Evolutionary conservation across 2,888 invertebrate species (phyloP).

Genomic region (Odontomyia ornata): DNA sequence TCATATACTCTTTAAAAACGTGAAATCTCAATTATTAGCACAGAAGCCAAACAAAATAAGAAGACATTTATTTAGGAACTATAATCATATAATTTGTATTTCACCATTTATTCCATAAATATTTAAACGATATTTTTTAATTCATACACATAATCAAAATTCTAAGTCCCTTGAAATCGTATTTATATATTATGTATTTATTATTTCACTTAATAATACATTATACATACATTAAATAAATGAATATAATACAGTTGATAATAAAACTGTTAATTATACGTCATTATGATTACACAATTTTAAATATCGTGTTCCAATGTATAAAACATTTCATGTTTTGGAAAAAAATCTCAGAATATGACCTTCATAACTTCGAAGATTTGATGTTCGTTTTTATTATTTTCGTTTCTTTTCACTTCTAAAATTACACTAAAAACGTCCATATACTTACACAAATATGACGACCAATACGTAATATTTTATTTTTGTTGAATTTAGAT

Average conservation of each 20-base stretch:
- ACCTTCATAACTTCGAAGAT: background rate
- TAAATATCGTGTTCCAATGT: background rate
- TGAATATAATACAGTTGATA: background rate
- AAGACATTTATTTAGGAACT: background rate
- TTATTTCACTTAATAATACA: slow-evolving; percentile 17
- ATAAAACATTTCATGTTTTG: slow-evolving; percentile 1
- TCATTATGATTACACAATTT: slow-evolving; percentile 1
- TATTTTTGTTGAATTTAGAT: background rate
- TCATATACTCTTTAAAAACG: no score
- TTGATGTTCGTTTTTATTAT: background rate
- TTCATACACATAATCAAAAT: slow-evolving; percentile 15
- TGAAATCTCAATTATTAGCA: no score
- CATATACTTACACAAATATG: background rate
- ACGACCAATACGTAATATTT: background rate
- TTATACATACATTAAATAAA: background rate
- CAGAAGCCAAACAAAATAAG: no score
- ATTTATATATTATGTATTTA: slow-evolving; percentile 5
- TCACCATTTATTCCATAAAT: background rate
- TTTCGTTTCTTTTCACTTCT: background rate
- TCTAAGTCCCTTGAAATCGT: slow-evolving; percentile 10
- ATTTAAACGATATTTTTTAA: background rate
- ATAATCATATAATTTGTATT: slow-evolving; percentile 6
- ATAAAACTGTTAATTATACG: background rate
- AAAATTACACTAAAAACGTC: background rate
- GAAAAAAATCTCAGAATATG: no score